Evolutionary conservation across 2,797 vertebrate genomes (phyloP).

Genomic region (Acipenser ruthenus): DNA sequence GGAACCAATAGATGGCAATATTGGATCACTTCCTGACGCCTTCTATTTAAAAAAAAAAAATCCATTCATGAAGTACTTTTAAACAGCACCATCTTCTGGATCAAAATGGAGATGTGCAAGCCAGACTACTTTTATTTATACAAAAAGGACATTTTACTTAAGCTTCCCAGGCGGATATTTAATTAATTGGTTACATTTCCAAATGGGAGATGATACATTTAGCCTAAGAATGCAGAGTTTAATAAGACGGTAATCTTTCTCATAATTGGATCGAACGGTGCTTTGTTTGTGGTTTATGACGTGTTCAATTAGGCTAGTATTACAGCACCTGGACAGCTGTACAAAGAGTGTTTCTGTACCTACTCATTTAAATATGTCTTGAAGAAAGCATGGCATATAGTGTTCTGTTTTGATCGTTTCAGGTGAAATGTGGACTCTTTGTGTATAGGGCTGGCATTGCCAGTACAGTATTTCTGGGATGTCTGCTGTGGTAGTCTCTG

Average conservation of each 20-base stretch:
- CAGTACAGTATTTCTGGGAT: too few relatives aligned
- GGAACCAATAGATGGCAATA: conserved; percentile 54
- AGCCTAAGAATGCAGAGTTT: conserved; percentile 2
- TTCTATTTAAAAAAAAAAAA: not conserved
- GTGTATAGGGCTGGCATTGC: too few relatives aligned
- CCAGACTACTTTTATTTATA: not conserved
- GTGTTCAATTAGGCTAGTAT: too few relatives aligned
- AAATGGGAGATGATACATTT: not conserved
- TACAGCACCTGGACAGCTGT: too few relatives aligned
- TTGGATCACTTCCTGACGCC: conserved; percentile 21
- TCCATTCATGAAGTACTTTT: conserved; percentile 5
- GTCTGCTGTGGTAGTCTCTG: too few relatives aligned
- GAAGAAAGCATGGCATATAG: too few relatives aligned
- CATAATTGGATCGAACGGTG: not conserved
- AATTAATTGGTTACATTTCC: not conserved
- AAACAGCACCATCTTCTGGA: conserved; percentile 46
- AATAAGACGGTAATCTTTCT: conserved; percentile 20
- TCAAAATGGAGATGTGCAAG: conserved; percentile 18
- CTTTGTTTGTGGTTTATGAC: not conserved
- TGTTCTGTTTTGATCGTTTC: too few relatives aligned
- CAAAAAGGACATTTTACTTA: conserved; percentile 1
- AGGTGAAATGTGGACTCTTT: too few relatives aligned
- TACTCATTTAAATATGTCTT: too few relatives aligned
- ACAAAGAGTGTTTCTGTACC: too few relatives aligned
- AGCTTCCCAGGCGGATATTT: too few relatives aligned